These are phyloP conservation scores for Epirrhoe tristata DNA, from an alignment of 2,888 invertebrate species.

Conservation along the genomic window DNA sequence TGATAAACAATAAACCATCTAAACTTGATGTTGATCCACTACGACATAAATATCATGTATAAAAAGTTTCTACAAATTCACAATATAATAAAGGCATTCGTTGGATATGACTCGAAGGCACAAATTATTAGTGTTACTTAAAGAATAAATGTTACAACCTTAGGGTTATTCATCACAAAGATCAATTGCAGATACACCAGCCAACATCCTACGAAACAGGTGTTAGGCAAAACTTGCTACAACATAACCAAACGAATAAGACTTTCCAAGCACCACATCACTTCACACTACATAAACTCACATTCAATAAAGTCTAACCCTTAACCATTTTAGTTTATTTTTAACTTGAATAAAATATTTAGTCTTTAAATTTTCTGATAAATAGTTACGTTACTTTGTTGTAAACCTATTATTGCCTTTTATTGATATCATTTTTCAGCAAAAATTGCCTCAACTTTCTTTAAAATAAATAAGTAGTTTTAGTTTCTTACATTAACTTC, in stretches of 20 bases:
- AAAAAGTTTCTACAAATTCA: conserved; percentile 75
- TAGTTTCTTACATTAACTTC: conserved; percentile 52
- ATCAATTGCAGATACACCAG: conserved; percentile 59
- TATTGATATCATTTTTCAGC: conserved; percentile 65
- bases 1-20: conserved; percentile 63
- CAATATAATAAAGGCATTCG: conserved; percentile 75
- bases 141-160: conserved; percentile 62
- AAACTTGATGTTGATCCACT: conserved; percentile 59
- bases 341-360: conserved; percentile 67
- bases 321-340: conserved; percentile 64
- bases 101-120: conserved; percentile 84
- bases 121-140: conserved; percentile 63
- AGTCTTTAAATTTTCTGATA: conserved; percentile 64
- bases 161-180: conserved; percentile 54
- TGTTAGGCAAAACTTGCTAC: conserved; percentile 43
- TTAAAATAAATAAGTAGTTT: conserved; percentile 67
- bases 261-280: conserved; percentile 72
- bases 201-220: conserved; percentile 40
- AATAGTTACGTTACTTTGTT: conserved; percentile 76
- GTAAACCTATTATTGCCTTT: conserved; percentile 82
- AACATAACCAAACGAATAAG: conserved; percentile 53
- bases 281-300: conserved; percentile 62
- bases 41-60: conserved; percentile 69
- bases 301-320: conserved; percentile 65
- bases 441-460: conserved; percentile 50